Base-by-base conservation (phyloP, 2,888 invertebrate genomes). In the Tetropium fuscum region DNA sequence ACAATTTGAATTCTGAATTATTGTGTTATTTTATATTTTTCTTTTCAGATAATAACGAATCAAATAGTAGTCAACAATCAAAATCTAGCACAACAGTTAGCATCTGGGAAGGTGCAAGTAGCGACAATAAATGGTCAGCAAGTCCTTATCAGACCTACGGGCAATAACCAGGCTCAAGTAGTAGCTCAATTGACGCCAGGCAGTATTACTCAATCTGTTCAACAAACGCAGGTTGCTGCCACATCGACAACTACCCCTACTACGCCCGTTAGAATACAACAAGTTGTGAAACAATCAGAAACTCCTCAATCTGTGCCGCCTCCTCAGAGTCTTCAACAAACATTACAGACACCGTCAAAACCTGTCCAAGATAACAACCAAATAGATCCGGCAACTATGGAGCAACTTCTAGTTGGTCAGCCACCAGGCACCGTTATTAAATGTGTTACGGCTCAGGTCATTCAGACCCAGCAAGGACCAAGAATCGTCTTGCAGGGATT, bases 41-140 rank as follows among this genome's bases (percentile, higher is more conserved):
- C 60, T 48, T 66, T 71, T 15, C 64, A 85, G 84, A 79, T 85
- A 25, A 79, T 85, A 61, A 81, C 84, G 3, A 85, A 84, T 71
- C 93, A 93, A 81, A 89, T 93, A 58, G 88, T 93, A 40, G 90
- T 93, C 40, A 92, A 90, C 74, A 92, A 91, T 78, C 90, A 89
- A 2, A 87, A 87, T 11, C 82, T 94, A 32, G 92, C 91, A 10
- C 93, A 93, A 76, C 93, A 94, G 78, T 84, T 94, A 60, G 92
- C 92, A 1, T 87, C 90, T 10, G 94, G 93, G 4, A 94, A 93
- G 79, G 87, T 93, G 5, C 93, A 93, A 78, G 84, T 94, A 54
- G 92, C 93, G 0, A 92, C 92, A 0, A 90, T 94, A 18, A 92
- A 92, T 77, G 94, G 94, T 0, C 94, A 94, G 75, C 94, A 94